Evolutionary conservation across 2,113 vertebrate species (phyloP).

Genomic region (Scartelaos histophorus): DNA sequence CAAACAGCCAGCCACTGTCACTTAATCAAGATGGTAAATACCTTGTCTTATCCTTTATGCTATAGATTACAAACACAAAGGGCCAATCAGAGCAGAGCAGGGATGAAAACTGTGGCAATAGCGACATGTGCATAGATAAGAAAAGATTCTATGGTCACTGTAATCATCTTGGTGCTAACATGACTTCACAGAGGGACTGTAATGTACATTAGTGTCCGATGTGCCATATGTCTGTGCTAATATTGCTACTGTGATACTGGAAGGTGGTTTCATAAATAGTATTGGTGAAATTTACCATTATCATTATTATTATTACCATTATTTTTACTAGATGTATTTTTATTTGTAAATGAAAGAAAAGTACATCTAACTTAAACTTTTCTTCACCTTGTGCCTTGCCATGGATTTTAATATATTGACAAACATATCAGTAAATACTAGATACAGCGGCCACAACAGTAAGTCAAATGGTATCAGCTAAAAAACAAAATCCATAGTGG

Average conservation of each 20-base stretch:
- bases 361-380: too few relatives aligned
- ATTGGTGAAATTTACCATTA: background rate
- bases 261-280: background rate
- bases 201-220: background rate
- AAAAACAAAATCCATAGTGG: too few relatives aligned
- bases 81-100: constrained; percentile 49
- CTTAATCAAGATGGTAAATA: constrained; percentile 25
- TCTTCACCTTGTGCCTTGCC: too few relatives aligned
- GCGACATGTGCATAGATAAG: constrained; percentile 54
- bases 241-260: background rate
- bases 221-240: background rate
- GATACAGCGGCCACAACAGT: background rate
- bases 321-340: too few relatives aligned
- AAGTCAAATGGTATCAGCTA: background rate
- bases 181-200: constrained; percentile 34
- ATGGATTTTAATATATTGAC: too few relatives aligned
- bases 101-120: constrained; percentile 37
- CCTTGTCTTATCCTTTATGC: constrained; percentile 11
- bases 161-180: constrained; percentile 48
- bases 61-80: constrained; percentile 41
- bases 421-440: too few relatives aligned
- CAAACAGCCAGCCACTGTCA: background rate
- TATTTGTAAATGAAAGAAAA: too few relatives aligned
- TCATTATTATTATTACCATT: too few relatives aligned
- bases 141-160: constrained; percentile 44